Conservation (phyloP, 1,140 invertebrate genomes). For the Chrysomallon squamiferum region DNA sequence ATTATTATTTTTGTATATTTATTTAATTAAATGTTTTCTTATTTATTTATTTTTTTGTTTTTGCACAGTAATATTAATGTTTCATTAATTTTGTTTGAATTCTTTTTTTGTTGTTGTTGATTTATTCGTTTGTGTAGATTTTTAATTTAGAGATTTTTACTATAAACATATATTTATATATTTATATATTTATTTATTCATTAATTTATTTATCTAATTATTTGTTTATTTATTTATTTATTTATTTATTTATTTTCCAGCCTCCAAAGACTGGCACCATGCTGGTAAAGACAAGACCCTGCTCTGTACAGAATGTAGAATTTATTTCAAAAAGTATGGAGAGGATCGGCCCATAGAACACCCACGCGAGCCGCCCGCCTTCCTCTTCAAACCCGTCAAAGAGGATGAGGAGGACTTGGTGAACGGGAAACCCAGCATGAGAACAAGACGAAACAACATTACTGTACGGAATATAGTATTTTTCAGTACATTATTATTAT, state of each 20-base stretch:
- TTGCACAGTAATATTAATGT: no score
- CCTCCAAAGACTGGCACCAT: slow-evolving; percentile 77
- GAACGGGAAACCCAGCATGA: slow-evolving; percentile 68
- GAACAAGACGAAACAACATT: slow-evolving; percentile 63
- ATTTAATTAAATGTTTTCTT: no score
- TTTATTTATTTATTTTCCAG: slow-evolving; percentile 61
- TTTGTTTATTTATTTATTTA: no score
- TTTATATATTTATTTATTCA: no score
- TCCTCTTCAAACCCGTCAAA: slow-evolving; percentile 75
- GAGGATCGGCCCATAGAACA: slow-evolving; percentile 65
- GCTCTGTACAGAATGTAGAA: slow-evolving; percentile 82
- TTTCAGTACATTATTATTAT: background rate
- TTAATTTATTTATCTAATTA: no score
- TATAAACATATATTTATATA: no score
- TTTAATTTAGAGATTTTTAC: no score
- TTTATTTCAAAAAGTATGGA: slow-evolving; percentile 84
- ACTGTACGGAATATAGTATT: slow-evolving; percentile 24
- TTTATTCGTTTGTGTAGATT: no score
- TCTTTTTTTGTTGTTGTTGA: no score
- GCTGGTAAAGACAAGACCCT: slow-evolving; percentile 79
- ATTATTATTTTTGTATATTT: no score
- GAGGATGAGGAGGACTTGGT: slow-evolving; percentile 68
- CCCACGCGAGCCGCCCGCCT: slow-evolving; percentile 58
- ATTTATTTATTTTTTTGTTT: no score
- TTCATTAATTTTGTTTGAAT: no score